Percentiles rank a stretch among this genome's conserved stretches.
phyloP scores from a whole-genome alignment of 2,113 vertebrate species.

The Tauraco erythrolophus region DNA sequence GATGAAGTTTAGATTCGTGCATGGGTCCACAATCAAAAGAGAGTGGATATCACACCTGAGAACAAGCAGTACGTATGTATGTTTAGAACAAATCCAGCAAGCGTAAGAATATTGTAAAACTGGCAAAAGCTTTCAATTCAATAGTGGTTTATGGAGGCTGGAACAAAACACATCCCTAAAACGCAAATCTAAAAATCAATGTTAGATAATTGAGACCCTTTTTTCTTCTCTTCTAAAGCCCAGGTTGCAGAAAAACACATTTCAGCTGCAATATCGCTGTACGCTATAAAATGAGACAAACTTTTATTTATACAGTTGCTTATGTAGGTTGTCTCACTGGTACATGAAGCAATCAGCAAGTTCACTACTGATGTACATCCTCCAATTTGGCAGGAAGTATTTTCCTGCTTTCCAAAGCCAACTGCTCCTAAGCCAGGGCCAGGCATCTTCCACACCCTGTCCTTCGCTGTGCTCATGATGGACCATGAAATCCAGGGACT shows the following conservation, averaged over 20 bases:
- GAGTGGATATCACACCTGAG: neutral
- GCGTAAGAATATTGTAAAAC: neutral
- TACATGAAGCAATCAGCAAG: neutral
- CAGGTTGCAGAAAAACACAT: neutral
- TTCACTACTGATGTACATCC: neutral
- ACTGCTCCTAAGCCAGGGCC: neutral
- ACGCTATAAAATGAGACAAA: neutral
- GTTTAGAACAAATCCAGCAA: neutral
- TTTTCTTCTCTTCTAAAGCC: neutral
- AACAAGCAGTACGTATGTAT: neutral
- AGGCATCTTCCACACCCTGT: neutral
- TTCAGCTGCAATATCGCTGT: neutral
- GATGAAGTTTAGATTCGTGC: neutral
- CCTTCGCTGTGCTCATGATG: fast-evolving
- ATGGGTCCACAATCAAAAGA: neutral
- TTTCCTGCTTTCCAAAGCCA: neutral
- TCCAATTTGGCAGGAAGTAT: neutral
- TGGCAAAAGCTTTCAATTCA: neutral
- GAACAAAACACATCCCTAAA: neutral
- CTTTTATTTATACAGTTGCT: neutral
- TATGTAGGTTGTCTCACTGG: neutral
- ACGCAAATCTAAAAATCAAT: neutral
- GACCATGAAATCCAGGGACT: neutral
- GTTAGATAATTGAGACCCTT: neutral
- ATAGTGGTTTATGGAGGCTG: neutral